These are phyloP conservation scores for Calliphora vomitoria DNA, from an alignment of 2,888 invertebrate species.

Conservation along the genomic window DNA sequence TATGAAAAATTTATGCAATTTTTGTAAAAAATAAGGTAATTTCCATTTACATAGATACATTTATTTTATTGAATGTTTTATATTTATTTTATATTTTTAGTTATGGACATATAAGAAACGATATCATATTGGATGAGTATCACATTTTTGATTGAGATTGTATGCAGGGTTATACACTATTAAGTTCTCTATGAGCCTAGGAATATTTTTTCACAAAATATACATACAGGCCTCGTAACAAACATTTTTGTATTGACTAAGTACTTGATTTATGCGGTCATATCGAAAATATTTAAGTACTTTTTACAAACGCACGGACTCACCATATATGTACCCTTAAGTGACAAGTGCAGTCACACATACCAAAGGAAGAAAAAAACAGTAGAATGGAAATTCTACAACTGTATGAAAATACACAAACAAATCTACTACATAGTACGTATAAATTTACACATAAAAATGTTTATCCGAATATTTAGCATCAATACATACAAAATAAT, in stretches of 20 bases:
- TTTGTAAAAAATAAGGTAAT: no score
- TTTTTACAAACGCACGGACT: constrained; percentile 39
- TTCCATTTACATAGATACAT: no score
- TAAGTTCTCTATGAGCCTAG: not conserved
- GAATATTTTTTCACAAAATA: not conserved
- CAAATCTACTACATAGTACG: no score
- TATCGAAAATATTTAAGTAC: constrained; percentile 63
- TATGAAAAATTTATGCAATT: no score
- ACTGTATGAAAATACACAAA: not conserved
- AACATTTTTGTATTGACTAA: constrained; percentile 48
- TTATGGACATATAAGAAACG: no score
- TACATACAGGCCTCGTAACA: not conserved
- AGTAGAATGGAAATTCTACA: not conserved
- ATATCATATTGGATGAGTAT: no score
- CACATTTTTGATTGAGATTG: no score
- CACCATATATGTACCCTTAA: constrained; percentile 16
- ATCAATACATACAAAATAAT: constrained; percentile 41
- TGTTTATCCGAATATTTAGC: not conserved
- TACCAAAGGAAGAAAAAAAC: not conserved
- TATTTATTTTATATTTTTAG: no score
- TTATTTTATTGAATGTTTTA: no score
- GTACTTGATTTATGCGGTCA: constrained; percentile 64
- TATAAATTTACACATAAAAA: not conserved
- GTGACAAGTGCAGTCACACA: constrained; percentile 51
- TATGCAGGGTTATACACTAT: not conserved